Evolutionary conservation across 2,888 invertebrate genomes (phyloP).

Genomic region (Eupithecia insigniata): DNA sequence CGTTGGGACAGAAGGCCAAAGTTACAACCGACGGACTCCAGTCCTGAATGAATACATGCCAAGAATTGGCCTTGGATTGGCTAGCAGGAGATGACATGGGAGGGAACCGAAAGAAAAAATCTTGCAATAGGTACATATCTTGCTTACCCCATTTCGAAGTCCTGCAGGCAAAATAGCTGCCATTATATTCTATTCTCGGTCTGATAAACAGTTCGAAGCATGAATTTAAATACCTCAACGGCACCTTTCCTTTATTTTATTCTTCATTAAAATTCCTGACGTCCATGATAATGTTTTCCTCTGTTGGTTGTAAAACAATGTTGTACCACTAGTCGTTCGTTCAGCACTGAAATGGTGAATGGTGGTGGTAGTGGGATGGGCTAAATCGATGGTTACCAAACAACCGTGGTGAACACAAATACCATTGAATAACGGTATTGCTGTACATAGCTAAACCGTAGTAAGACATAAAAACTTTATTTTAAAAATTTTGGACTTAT

Average conservation of each 20-base stretch:
- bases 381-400: constrained; percentile 65
- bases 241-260: neutral
- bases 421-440: constrained; percentile 22
- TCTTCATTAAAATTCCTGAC: neutral
- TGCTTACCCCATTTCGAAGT: constrained; percentile 69
- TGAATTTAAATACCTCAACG: neutral
- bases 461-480: too few relatives aligned
- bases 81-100: too few relatives aligned
- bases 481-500: too few relatives aligned
- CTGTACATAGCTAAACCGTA: too few relatives aligned
- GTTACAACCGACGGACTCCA: too few relatives aligned
- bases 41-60: too few relatives aligned
- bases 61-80: too few relatives aligned
- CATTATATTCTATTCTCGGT: constrained; percentile 52
- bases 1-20: too few relatives aligned
- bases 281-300: neutral
- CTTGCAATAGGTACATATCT: neutral
- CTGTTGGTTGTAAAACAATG: neutral
- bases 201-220: constrained; percentile 22
- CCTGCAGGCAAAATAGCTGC: constrained; percentile 73
- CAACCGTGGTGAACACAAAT: constrained; percentile 65
- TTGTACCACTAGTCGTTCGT: neutral
- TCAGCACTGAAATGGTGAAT: constrained; percentile 29
- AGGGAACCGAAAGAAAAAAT: too few relatives aligned
- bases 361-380: constrained; percentile 16